Percentiles rank a stretch among this genome's conserved stretches.
phyloP scores from a whole-genome alignment of 2,888 invertebrate genomes.

The Tortricodes alternella region DNA sequence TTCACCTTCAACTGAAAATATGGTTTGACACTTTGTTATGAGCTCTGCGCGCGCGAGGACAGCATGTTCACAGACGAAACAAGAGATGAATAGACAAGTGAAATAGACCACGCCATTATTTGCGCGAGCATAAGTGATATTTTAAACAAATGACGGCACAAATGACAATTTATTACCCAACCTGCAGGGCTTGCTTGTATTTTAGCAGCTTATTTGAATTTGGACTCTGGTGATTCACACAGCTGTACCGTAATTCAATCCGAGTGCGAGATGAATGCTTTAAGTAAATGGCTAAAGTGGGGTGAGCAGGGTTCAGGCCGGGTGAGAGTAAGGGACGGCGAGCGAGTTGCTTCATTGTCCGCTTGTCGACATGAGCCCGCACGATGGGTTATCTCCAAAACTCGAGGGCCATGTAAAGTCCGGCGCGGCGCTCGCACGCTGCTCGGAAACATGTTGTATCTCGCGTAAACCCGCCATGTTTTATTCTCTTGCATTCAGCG shows the following conservation, averaged over 20 bases:
- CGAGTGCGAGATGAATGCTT: constrained; percentile 15
- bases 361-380: constrained; percentile 61
- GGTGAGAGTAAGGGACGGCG: constrained; percentile 36
- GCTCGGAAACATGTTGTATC: constrained; percentile 70
- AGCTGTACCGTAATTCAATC: constrained; percentile 23
- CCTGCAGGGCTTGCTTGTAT: constrained; percentile 23
- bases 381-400: constrained; percentile 72
- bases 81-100: constrained; percentile 54
- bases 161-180: constrained; percentile 28
- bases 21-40: constrained; percentile 53
- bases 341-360: constrained; percentile 50
- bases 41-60: constrained; percentile 44
- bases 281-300: constrained; percentile 21
- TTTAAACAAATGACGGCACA: constrained; percentile 29
- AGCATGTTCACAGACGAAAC: constrained; percentile 47
- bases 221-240: constrained; percentile 29
- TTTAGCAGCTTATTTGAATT: constrained; percentile 31
- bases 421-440: constrained; percentile 56
- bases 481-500: constrained; percentile 75
- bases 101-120: constrained; percentile 48
- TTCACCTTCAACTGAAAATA: constrained; percentile 66
- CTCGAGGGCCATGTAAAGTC: constrained; percentile 68
- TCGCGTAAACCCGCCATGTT: constrained; percentile 79
- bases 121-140: constrained; percentile 30
- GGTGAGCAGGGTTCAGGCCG: constrained; percentile 24